Evolutionary conservation across 2,797 vertebrate species (phyloP), one percentile per base, ranked within the genome.

Genomic region (Enteromius treurensis): DNA sequence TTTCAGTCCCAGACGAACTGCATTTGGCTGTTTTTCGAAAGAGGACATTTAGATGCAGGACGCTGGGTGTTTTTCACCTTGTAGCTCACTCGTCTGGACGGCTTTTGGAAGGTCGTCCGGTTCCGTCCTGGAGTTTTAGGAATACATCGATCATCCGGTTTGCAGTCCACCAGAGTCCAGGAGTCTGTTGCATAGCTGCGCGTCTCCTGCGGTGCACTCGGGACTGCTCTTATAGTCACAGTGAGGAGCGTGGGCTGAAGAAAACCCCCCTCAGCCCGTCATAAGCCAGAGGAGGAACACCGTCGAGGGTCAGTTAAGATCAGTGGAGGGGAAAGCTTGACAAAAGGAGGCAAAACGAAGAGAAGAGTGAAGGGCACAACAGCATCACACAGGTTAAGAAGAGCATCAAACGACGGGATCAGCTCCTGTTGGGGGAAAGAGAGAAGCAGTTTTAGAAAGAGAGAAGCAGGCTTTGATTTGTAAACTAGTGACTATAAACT

Each of bases 1-100:
- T 85, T 78, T 68, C 65, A 19, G 49, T 70, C 32, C 90, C 89
- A 89, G 90, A 91, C 91, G 90, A 91, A 90, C 89, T 88, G 91
- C 90, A 86, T 90, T 89, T 86, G 86, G 88, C 86, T 37, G 64
- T 37, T 77, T 74, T 81, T 23, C 42, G 42, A 42, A 13, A 51
- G 17, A 53, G 84, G 67, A 71, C 76, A 79, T 82, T 82, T 77
- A 60, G 74, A 77, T 83, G 81, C 40, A 19, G 81, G 81, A 83
- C 73, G 8, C 37, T 19, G 17, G 5, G 26, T 58, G 40, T 29
- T 82, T 75, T 82, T 68, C 47, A 77, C 26, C 64, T 68, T 58
- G 51, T 37, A 60, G 64, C 64, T 77, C 70, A 47, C 62, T 77
- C 47, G n/a, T 68, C 47, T 68, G 73, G 37, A 74, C 58, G 0